Evolutionary conservation across 2,797 vertebrate genomes (phyloP).

Genomic region (Acipenser oxyrinchus): DNA sequence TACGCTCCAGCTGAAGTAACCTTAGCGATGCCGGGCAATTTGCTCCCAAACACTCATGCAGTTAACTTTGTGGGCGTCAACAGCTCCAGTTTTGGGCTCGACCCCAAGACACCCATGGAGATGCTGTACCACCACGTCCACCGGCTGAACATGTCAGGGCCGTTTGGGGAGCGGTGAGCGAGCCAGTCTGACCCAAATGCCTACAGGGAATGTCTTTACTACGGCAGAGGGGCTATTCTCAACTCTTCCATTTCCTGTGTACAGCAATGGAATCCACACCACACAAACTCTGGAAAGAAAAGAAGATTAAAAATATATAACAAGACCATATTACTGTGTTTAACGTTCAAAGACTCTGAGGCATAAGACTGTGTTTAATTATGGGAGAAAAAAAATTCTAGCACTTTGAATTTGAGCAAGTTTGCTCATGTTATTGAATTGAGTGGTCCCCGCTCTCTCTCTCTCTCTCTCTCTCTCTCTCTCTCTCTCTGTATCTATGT

Average conservation of each 20-base stretch:
- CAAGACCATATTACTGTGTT: constrained; percentile 79
- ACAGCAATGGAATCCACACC: constrained; percentile 96
- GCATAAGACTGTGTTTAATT: constrained; percentile 75
- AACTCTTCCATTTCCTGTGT: constrained; percentile 95
- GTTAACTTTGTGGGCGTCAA: constrained; percentile 95
- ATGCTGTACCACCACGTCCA: constrained; percentile 99
- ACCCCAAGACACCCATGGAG: constrained; percentile 98
- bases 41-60: constrained; percentile 82
- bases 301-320: constrained; percentile 76
- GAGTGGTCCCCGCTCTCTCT: constrained; percentile 53
- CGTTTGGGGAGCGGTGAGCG: constrained; percentile 71
- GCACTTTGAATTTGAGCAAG: constrained; percentile 96
- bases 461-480: constrained; percentile 31
- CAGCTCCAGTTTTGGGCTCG: constrained; percentile 83
- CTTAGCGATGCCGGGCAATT: constrained; percentile 92
- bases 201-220: constrained; percentile 88
- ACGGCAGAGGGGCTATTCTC: constrained; percentile 97
- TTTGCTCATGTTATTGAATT: constrained; percentile 79
- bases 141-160: constrained; percentile 92
- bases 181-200: constrained; percentile 83
- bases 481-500: constrained; percentile 28
- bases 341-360: constrained; percentile 68
- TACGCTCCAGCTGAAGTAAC: constrained; percentile 96
- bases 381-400: constrained; percentile 69
- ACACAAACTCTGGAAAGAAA: constrained; percentile 96